A percentile compares a stretch with the other conserved stretches of the same genome.
Evolutionary conservation across 2,113 vertebrate species (phyloP).

Genomic region (Pristiophorus japonicus): DNA sequence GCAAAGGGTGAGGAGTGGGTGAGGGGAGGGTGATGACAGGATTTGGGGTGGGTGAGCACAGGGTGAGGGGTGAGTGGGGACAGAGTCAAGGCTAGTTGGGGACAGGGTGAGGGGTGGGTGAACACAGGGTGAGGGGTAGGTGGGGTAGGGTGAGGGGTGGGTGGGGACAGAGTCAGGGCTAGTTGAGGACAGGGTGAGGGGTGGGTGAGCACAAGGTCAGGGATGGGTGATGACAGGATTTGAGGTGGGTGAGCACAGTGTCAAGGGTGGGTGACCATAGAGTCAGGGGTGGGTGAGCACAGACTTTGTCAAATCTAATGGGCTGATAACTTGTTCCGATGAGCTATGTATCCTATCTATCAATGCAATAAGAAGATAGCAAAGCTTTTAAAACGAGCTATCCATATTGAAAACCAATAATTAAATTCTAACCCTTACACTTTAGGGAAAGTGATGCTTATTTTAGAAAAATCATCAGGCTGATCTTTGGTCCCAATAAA

Average conservation of each 20-base stretch:
- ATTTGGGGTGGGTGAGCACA: too few relatives aligned
- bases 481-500: conserved; percentile 3
- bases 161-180: too few relatives aligned
- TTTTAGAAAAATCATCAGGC: neutral
- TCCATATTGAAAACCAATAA: conserved; percentile 18
- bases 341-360: neutral
- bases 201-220: too few relatives aligned
- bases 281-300: too few relatives aligned
- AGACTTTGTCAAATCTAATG: neutral
- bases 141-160: neutral
- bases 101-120: neutral
- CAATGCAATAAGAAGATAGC: neutral
- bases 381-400: neutral
- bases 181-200: too few relatives aligned
- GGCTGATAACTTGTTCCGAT: neutral
- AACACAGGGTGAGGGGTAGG: neutral
- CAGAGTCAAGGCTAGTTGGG: too few relatives aligned
- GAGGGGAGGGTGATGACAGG: too few relatives aligned
- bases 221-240: too few relatives aligned
- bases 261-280: too few relatives aligned
- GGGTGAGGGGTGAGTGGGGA: too few relatives aligned
- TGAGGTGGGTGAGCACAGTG: too few relatives aligned
- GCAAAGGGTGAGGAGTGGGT: too few relatives aligned
- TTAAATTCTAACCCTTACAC: conserved; percentile 17
- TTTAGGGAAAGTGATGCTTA: conserved; percentile 1